Evolutionary conservation across 2,797 vertebrate species (phyloP), one percentile per base, ranked within the genome.

Genomic region (Xenentodon cancila): DNA sequence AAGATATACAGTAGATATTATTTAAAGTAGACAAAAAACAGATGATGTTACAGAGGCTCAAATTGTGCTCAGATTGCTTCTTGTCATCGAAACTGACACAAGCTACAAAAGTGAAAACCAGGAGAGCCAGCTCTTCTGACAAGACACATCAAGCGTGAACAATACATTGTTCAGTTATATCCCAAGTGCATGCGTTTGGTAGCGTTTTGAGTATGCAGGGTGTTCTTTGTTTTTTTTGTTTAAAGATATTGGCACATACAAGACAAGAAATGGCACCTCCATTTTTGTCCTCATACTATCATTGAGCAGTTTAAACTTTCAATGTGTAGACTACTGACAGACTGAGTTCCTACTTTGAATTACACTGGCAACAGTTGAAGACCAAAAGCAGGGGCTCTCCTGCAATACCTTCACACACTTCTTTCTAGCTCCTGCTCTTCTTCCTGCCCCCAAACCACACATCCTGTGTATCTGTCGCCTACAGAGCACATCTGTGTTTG

Each of bases 401-500:
- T 73, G 48, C 52, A 65, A 15, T 68, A 58, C 67, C 21, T 69
- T 63, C 71, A 52, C 48, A 68, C 57, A 54, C 52, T 57, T 61
- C 57, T 79, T 63, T 82, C 57, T 3, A 71, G 64, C 85, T 87
- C 85, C 84, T 83, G 75, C 84, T 85, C 72, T 74, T 85, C 90
- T 93, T 92, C 90, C 91, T 92, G 89, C 87, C 82, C 75, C 71
- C 21, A 53, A 82, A 88, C 64, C 90, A 86, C 89, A 90, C 87
- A 89, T 92, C 91, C 91, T 93, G 91, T 91, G 80, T 81, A 79
- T 80, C 77, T 74, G 77, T 82, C 72, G 73, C 82, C 84, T 86
- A 84, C 85, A 86, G 74, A 75, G 74, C 79, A 83, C 87, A 88
- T 87, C 66, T 86, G 85, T 71, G 64, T 61, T 64, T 21, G 30